Evolutionary conservation across 2,888 invertebrate genomes (phyloP).

Genomic region (Latrodectus hesperus): DNA sequence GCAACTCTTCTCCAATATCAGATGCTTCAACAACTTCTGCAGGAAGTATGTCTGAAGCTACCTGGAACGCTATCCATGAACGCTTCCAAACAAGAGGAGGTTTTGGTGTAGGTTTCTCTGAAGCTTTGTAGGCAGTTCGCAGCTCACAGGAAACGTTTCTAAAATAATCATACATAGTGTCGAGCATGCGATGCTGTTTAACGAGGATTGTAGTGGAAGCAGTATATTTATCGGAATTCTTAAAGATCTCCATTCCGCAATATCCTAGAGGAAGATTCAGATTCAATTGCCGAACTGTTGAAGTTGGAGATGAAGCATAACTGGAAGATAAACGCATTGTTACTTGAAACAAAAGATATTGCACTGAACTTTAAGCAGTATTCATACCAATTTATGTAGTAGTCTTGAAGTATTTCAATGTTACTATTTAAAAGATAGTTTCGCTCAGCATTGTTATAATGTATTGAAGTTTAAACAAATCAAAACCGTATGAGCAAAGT

Average conservation of each 20-base stretch:
- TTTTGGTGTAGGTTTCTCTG: background rate
- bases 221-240: background rate
- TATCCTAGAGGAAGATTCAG: background rate
- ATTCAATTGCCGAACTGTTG: background rate
- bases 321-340: background rate
- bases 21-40: background rate
- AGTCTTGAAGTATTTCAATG: background rate
- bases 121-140: background rate
- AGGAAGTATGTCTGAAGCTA: background rate
- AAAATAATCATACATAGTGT: background rate
- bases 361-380: background rate
- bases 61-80: background rate
- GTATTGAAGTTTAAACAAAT: background rate
- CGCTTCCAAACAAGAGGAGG: background rate
- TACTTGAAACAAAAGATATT: background rate
- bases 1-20: background rate
- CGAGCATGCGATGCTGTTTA: background rate
- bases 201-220: background rate
- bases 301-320: background rate
- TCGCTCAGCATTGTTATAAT: background rate
- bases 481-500: background rate
- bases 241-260: background rate
- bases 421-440: background rate
- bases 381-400: background rate
- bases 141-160: background rate